Conservation (phyloP, 2,113 vertebrate genomes). For the Chaetodon trifascialis region DNA sequence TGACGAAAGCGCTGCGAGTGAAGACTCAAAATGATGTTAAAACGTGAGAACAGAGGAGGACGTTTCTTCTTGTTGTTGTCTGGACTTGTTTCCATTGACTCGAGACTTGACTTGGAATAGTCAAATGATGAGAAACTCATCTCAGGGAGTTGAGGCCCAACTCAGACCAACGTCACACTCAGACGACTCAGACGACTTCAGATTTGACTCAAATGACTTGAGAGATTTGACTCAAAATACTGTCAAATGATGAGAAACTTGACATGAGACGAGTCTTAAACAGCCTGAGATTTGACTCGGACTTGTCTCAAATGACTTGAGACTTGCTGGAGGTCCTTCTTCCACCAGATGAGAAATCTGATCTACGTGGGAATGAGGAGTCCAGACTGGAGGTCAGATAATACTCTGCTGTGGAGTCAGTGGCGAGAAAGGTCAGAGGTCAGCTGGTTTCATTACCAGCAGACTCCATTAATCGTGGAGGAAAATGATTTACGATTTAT, state of each 20-base stretch:
- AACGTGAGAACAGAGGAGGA: too few relatives aligned
- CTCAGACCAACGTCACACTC: too few relatives aligned
- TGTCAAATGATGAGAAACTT: too few relatives aligned
- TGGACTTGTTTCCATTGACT: too few relatives aligned
- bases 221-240: too few relatives aligned
- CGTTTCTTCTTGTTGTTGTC: too few relatives aligned
- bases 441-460: conserved; percentile 17
- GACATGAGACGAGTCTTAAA: neutral
- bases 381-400: conserved; percentile 14
- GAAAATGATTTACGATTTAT: neutral
- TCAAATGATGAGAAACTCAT: too few relatives aligned
- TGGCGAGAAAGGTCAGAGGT: conserved; percentile 24
- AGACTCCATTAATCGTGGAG: neutral
- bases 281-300: neutral
- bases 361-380: conserved; percentile 26
- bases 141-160: too few relatives aligned
- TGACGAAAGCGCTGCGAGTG: neutral
- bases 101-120: too few relatives aligned
- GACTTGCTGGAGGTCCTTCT: neutral
- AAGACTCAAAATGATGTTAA: neutral
- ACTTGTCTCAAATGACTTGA: neutral
- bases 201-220: too few relatives aligned
- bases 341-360: conserved; percentile 26
- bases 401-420: neutral
- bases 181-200: too few relatives aligned